phyloP scores from a whole-genome alignment of 2,888 invertebrate genomes.

The Copidosoma aretas region DNA sequence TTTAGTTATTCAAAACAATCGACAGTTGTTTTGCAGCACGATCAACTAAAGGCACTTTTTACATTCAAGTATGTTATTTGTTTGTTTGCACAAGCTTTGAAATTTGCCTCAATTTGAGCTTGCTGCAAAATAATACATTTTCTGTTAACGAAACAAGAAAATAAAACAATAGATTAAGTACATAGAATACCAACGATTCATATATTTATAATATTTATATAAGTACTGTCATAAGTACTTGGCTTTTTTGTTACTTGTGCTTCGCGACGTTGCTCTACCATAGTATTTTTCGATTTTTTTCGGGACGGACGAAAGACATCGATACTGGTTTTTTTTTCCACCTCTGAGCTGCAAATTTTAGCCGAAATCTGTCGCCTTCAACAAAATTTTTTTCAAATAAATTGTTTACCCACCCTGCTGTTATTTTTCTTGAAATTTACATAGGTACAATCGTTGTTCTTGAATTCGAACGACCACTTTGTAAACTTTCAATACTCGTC shows the following conservation, averaged over 20 bases:
- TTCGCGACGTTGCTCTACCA: conserved; percentile 34
- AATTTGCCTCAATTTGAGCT: conserved; percentile 26
- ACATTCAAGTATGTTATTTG: conserved; percentile 12
- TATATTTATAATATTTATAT: conserved; percentile 35
- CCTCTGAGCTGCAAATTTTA: conserved; percentile 7
- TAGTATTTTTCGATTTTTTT: conserved; percentile 40
- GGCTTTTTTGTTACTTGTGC: conserved; percentile 34
- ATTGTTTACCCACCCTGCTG: neutral
- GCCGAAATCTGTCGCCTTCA: conserved; percentile 24
- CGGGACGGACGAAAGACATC: conserved; percentile 49
- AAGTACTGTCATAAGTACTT: conserved; percentile 38
- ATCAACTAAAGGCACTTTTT: conserved; percentile 24
- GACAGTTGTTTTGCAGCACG: conserved; percentile 21
- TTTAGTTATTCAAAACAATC: conserved; percentile 23
- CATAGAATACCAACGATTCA: conserved; percentile 47
- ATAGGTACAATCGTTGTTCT: neutral
- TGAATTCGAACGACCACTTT: neutral
- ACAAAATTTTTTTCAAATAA: conserved; percentile 8
- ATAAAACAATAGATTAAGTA: conserved; percentile 51
- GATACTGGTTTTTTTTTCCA: conserved; percentile 26
- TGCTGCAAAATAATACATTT: conserved; percentile 15
- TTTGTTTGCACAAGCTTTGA: conserved; percentile 11
- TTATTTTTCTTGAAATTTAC: neutral
- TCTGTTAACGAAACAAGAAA: conserved; percentile 34
- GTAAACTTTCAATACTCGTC: neutral